Base-by-base conservation (phyloP, 2,797 vertebrate species). In the Moxostoma hubbsi region DNA sequence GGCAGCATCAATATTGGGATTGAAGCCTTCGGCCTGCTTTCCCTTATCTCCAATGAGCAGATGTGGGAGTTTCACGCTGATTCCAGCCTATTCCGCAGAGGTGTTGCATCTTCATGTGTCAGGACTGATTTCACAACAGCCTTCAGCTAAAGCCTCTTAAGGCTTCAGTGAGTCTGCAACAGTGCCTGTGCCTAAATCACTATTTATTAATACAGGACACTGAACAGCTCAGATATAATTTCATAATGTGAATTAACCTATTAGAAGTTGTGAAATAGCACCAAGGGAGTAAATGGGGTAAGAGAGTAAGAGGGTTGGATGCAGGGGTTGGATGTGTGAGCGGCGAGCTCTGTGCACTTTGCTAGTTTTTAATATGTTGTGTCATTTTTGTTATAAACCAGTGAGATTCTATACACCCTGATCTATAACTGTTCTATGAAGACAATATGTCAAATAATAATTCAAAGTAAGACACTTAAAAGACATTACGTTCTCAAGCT, bases 21-120 rank as follows among this genome's bases (percentile, higher is more conserved):
- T 84, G 81, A 73, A 79, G 78, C 59, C 65, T 64, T 77, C 73
- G 61, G 77, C 80, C 75, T 65, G 66, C 71, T 81, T 68, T 61
- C 53, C 75, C 81, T 93, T 93, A 93, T 94, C 92, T 90, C 67
- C 81, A 57, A 61, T 66, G 84, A 90, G 81, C 92, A 93, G 90
- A 90, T 82, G 87, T 86, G 77, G 80, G 81, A 87, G 84, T 85
- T 85, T 82, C 87, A 86, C 72, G 83, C 85, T 85, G 87, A 79
- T 83, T 82, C 83, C 82, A 84, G 62, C 72, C 86, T 85, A 76
- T 73, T 76, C 82, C 50, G 75, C 84, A 84, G 81, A 87, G 85
- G 78, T 80, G 61, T 84, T 51, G 81, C 85, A 72, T 86, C 80
- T 80, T 66, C 81, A 84, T 81, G 85, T 84, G 85, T 89, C 88